These are phyloP conservation scores for Thecocarcelia acutangulata DNA, from an alignment of 2,888 invertebrate species.

Conservation along the genomic window DNA sequence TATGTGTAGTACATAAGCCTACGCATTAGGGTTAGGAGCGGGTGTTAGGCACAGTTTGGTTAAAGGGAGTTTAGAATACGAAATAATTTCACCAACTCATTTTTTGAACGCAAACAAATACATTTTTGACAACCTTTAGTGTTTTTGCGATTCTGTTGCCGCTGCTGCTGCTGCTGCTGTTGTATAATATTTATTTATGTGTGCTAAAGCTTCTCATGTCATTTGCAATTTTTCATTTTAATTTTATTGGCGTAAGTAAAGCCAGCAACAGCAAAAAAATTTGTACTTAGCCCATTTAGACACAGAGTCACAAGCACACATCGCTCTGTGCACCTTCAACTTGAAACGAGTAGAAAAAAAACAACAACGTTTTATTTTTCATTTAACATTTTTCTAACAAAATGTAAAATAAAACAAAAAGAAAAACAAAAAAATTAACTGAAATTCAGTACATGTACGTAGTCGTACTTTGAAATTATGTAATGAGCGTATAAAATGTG, in stretches of 20 bases:
- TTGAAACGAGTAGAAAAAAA: slow-evolving; percentile 65
- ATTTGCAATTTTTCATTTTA: slow-evolving; percentile 81
- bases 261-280: slow-evolving; percentile 59
- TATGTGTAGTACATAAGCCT: slow-evolving; percentile 52
- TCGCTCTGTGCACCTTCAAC: slow-evolving; percentile 54
- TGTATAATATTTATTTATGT: slow-evolving; percentile 33
- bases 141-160: slow-evolving; percentile 53
- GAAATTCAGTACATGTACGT: slow-evolving; percentile 76
- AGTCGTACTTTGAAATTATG: slow-evolving; percentile 78
- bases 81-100: slow-evolving; percentile 47
- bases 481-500: slow-evolving; percentile 80
- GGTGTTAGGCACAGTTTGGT: slow-evolving; percentile 18
- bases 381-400: slow-evolving; percentile 67
- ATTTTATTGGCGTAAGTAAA: slow-evolving; percentile 79
- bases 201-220: slow-evolving; percentile 73
- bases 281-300: slow-evolving; percentile 60
- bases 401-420: slow-evolving; percentile 40
- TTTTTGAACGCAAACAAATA: slow-evolving; percentile 40
- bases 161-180: slow-evolving; percentile 34
- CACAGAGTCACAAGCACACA: slow-evolving; percentile 40
- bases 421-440: slow-evolving; percentile 46
- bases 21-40: slow-evolving; percentile 54
- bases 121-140: slow-evolving; percentile 75
- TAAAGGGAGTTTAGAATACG: slow-evolving; percentile 38
- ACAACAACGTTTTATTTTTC: slow-evolving; percentile 60